Conservation (phyloP, 23 tunicate species). For the Styela clava region DNA sequence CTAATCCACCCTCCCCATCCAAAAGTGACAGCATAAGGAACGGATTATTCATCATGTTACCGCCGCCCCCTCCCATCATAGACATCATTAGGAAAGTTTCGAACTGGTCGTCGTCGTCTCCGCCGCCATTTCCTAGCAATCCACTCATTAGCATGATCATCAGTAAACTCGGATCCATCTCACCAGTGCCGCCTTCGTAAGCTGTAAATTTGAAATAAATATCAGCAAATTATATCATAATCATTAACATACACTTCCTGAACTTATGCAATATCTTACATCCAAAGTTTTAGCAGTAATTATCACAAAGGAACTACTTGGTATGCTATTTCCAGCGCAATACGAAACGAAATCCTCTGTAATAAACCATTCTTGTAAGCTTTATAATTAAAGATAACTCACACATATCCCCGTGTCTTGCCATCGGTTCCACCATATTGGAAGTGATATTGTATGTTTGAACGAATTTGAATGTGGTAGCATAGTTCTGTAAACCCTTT, state of each 20-base stretch:
- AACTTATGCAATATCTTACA: no score
- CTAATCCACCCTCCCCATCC: neutral
- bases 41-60: neutral
- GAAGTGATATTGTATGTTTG: neutral
- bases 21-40: neutral
- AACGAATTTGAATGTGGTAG: neutral
- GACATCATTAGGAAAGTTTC: neutral
- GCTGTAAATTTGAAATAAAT: no score
- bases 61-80: slow-evolving; percentile 10
- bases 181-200: no score
- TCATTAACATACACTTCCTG: no score
- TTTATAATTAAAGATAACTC: neutral
- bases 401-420: neutral
- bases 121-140: neutral
- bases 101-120: neutral
- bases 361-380: no score
- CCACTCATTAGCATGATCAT: neutral
- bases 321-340: no score
- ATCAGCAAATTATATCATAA: no score
- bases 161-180: neutral
- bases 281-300: no score
- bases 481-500: neutral
- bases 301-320: no score
- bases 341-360: no score
- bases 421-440: neutral